Evolutionary conservation across 2,113 vertebrate species (phyloP).

Genomic region (Labrus mixtus): DNA sequence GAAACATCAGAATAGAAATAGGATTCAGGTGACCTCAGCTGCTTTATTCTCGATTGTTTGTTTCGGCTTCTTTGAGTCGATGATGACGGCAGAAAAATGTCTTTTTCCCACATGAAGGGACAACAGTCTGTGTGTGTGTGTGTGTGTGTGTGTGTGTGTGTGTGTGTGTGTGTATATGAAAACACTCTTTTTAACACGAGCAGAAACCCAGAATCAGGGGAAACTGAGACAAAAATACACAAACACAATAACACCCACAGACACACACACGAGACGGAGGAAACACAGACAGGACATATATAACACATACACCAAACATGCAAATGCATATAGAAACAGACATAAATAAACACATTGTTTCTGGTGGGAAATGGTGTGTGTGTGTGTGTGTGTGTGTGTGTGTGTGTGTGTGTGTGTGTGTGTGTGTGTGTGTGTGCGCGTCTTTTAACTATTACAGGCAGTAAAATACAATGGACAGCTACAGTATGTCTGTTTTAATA

Average conservation of each 20-base stretch:
- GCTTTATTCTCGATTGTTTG: constrained; percentile 46
- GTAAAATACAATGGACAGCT: constrained; percentile 67
- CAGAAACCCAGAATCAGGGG: constrained; percentile 25
- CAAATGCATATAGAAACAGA: constrained; percentile 23
- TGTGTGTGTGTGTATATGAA: constrained; percentile 11
- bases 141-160: constrained; percentile 11
- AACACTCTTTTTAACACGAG: constrained; percentile 9
- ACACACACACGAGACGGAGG: constrained; percentile 20
- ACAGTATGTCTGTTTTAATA: constrained; percentile 54
- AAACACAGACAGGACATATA: constrained; percentile 23
- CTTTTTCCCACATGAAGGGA: constrained; percentile 48
- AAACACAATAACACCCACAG: not conserved
- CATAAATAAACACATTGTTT: constrained; percentile 68
- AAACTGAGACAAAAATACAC: constrained; percentile 19
- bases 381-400: constrained; percentile 16
- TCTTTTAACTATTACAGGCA: constrained; percentile 56
- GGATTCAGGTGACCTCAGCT: constrained; percentile 24
- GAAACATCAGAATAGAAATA: not conserved
- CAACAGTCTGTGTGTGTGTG: not conserved
- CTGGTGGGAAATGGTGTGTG: constrained; percentile 59
- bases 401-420: constrained; percentile 58
- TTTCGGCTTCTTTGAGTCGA: constrained; percentile 12
- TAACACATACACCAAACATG: constrained; percentile 33
- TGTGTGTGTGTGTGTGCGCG: constrained; percentile 45
- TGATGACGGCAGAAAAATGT: not conserved